Evolutionary conservation across 2,797 vertebrate genomes (phyloP), one percentile per base, ranked within the genome.

Genomic region (Anableps anableps): DNA sequence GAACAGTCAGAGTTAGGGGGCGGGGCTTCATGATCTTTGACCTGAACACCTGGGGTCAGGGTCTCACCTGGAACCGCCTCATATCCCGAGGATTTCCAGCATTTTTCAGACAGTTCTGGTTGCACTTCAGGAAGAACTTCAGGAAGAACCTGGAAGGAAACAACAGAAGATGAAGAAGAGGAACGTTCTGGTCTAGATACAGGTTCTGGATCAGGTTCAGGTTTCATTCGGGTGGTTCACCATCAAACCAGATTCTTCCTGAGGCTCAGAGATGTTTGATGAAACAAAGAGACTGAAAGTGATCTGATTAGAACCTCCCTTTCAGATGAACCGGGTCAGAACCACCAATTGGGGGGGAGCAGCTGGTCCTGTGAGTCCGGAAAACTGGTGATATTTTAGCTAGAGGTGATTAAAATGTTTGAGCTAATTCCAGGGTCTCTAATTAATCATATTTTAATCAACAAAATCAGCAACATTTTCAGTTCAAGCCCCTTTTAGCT

Each of bases 21-120:
- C 0, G 72, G 8, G 45, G 47, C 16, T 11, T 19, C 50, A 31
- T 5, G 19, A 16, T n/a, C 47, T 1, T 31, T 55, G 36, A 41
- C 29, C 29, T 17, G 16, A 41, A 55, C 50, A 55, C 2, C 3
- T 48, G 1, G 2, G 11, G 41, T 23, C 3, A 13, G 21, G 13
- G 38, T 66, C 84, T 83, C 80, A 97, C 96, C 96, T 97, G 96
- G 88, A 97, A 99, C 89, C 98, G 95, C 51, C 98, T 94, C 98
- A 99, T 99, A 93, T 99, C 98, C 88, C 98, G 90, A 0, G 98
- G 98, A 79, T 99, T 99, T 50, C 98, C 98, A 0, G 98, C 98
- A 1, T 99, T 99, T 92, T 99, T 99, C 93, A 99, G 94, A 94
- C 98, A 99, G 94, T 99, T 99, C 95, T 99, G 98, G 93, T 99